phyloP scores from a whole-genome alignment of 2,113 vertebrate genomes.

The Melanostigma gelatinosum region DNA sequence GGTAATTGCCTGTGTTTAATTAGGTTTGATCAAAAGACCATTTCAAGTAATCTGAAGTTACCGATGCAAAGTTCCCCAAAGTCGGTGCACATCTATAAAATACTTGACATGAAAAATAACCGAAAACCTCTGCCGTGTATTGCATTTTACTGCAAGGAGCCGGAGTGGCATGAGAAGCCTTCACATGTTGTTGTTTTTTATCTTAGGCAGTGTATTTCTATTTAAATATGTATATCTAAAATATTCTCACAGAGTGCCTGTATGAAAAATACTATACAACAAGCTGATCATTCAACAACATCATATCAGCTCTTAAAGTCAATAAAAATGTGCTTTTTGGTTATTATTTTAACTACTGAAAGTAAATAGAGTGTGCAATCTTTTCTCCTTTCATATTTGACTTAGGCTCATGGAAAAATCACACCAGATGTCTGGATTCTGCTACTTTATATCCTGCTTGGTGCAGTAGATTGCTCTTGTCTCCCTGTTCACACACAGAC shows the following conservation, averaged over 20 bases:
- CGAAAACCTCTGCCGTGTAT: neutral
- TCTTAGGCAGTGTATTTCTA: neutral
- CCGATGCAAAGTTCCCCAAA: conserved; percentile 56
- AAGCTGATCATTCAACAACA: neutral
- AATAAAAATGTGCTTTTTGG: conserved; percentile 22
- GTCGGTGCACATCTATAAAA: conserved; percentile 45
- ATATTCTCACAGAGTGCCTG: neutral
- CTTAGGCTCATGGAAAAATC: conserved; percentile 21
- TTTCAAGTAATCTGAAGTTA: conserved; percentile 80
- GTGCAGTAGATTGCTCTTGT: conserved; percentile 58
- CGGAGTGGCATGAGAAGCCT: neutral
- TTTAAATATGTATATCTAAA: neutral
- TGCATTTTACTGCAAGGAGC: neutral
- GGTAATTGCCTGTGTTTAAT: conserved; percentile 84
- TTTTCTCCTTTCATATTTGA: conserved; percentile 28
- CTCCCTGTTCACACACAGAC: conserved; percentile 50
- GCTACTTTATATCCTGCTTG: conserved; percentile 56
- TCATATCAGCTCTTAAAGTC: neutral
- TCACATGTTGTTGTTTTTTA: neutral
- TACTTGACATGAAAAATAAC: conserved; percentile 47
- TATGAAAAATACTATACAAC: neutral
- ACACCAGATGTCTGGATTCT: conserved; percentile 55
- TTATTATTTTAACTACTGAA: neutral
- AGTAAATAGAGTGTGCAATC: neutral
- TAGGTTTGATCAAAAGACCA: conserved; percentile 80